phyloP scores from a whole-genome alignment of 1,140 invertebrate species.

The Scaptomyza graminum region DNA sequence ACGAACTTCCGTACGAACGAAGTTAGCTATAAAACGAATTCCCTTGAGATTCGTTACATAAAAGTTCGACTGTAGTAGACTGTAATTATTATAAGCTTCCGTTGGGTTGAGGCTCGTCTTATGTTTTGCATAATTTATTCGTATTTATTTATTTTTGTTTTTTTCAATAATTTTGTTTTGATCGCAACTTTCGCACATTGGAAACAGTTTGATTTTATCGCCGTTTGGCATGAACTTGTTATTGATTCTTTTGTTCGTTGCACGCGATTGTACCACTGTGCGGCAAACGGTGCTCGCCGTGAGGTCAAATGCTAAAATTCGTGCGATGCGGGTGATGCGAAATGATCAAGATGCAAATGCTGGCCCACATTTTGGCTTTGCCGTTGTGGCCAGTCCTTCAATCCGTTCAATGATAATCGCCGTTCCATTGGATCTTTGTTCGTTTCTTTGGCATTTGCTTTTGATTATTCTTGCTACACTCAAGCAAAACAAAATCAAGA shows the following conservation, averaged over 20 bases:
- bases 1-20: too few relatives aligned
- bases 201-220: neutral
- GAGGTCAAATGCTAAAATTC: constrained; percentile 69
- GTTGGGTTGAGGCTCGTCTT: constrained; percentile 19
- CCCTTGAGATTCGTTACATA: too few relatives aligned
- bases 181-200: constrained; percentile 28
- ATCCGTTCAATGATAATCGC: neutral
- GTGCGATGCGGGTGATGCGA: constrained; percentile 8
- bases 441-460: too few relatives aligned
- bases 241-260: neutral
- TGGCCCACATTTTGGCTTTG: constrained; percentile 60
- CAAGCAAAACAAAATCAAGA: too few relatives aligned
- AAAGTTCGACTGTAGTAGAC: too few relatives aligned
- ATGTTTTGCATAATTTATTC: constrained; percentile 28
- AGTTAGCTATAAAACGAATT: too few relatives aligned
- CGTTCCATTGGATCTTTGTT: neutral
- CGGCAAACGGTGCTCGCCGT: constrained; percentile 43
- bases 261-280: constrained; percentile 46
- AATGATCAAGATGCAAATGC: constrained; percentile 25
- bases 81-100: constrained; percentile 29
- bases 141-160: too few relatives aligned
- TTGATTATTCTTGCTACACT: too few relatives aligned
- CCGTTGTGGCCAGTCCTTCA: constrained; percentile 27
- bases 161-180: constrained; percentile 41
- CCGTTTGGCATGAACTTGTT: neutral